A percentile compares a stretch with the other conserved stretches of the same genome.
phyloP scores from a whole-genome alignment of 1,140 invertebrate genomes.

The Cherax destructor region DNA sequence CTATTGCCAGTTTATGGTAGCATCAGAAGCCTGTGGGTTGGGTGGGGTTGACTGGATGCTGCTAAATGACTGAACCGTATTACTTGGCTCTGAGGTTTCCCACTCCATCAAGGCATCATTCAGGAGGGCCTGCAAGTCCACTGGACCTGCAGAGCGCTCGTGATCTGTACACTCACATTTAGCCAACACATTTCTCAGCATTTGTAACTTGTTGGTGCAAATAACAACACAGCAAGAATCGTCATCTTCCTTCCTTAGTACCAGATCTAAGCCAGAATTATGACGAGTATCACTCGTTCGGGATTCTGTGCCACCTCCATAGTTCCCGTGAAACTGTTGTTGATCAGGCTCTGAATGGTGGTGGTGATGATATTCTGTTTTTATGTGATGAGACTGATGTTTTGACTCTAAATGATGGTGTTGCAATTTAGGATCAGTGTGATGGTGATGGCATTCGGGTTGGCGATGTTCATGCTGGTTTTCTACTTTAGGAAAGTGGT shows the following conservation, averaged over 20 bases:
- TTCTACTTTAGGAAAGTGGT: neutral
- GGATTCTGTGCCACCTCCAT: neutral
- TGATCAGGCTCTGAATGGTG: neutral
- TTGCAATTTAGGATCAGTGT: neutral
- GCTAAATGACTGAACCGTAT: neutral
- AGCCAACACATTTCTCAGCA: conserved; percentile 48
- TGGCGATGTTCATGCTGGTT: conserved; percentile 6
- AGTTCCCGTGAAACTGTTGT: neutral
- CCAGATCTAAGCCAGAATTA: conserved; percentile 30
- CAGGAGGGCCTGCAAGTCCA: conserved; percentile 52
- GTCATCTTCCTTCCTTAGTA: conserved; percentile 44
- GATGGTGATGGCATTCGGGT: neutral
- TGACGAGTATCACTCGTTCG: neutral
- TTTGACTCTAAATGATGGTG: neutral
- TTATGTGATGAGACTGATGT: neutral
- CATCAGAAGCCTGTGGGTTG: neutral
- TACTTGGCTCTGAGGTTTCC: conserved; percentile 28
- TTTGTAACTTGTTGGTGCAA: conserved; percentile 53
- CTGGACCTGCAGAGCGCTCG: conserved; percentile 21
- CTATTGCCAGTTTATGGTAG: neutral
- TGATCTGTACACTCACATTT: conserved; percentile 60
- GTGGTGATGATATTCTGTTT: conserved; percentile 7
- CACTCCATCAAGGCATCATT: conserved; percentile 61
- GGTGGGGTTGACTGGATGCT: neutral
- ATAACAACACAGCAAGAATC: conserved; percentile 61